Base-by-base conservation (phyloP, 2,113 vertebrate species). In the Tragelaphus scriptus region DNA sequence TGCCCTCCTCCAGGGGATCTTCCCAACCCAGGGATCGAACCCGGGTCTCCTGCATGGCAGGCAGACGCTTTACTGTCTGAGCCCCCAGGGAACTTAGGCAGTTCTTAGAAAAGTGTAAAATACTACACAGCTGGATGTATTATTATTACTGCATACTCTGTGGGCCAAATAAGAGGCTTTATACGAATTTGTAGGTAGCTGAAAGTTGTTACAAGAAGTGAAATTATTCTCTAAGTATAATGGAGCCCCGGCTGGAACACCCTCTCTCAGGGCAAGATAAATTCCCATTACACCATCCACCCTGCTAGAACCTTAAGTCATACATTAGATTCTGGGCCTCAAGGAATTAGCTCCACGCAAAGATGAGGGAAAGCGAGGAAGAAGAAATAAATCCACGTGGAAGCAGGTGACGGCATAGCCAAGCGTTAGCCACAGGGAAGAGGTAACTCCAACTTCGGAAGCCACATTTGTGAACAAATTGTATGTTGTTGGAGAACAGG, bases 31-130 rank as follows among this genome's bases (percentile, higher is more conserved):
- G n/a, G 68, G n/a, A 40, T 40, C 0, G 10, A 71, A 71, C 19
- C 36, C 0, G 0, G 68, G 68, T 71, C n/a, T 71, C 68, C n/a
- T 1, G 0, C 10, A 40, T 23, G 6, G 68, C n/a, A 71, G 15
- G 19, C 68, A 23, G 68, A 40, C 2, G 5, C 19, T 71, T 40
- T 40, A 40, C n/a, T 0, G 0, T 23, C 68, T 71, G 68, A 71
- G n/a, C 19, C 19, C 12, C 19, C n/a, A 6, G 19, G 10, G 68
- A 71, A 40, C 21, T 40, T 63, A 26, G 44, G 36, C 25, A 94
- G 15, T 93, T 89, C 53, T 91, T 77, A 88, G 36, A n/a, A 81
- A 86, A 82, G 25, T 53, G 15, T 63, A n/a, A 71, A 93, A 77
- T 19, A 75, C 13, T n/a, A 1, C 49, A 23, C 40, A 89, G 49